Base-by-base conservation (phyloP, 2,888 invertebrate genomes). In the Electrophaes corylata region DNA sequence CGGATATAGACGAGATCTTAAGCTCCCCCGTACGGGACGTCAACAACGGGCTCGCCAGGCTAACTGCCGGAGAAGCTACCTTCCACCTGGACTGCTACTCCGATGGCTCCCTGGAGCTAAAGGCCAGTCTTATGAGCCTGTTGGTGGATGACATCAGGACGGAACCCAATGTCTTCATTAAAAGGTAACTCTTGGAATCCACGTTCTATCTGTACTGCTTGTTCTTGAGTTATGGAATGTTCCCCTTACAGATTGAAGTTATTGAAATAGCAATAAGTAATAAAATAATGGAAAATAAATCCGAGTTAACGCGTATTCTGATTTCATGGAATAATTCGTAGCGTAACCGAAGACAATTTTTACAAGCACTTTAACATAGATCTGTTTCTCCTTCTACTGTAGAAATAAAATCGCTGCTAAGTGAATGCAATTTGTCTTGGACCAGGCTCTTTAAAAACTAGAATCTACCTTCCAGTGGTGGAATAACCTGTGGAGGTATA, bases 11-110 rank as follows among this genome's bases (percentile, higher is more conserved):
- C 54, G 96, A 96, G 80, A 92, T 95, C 0, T 81, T 96, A 5
- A 95, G 95, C 73, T 96, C 96, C 0, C 96, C 96, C 0, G 95
- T 96, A 0, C 88, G 96, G 3, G 95, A 96, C 72, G 71, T 94
- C 64, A 95, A 94, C 78, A 95, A 94, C 61, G 95, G 95, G 0
- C 82, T 96, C 3, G 95, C 95, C 5, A 94, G 93, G 74, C 83
- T 96, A 48, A 94, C 94, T 10, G 93, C 96, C 10, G 94, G 94
- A 0, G 96, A 96, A 78, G 89, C 94, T 0, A 92, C 92, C 14
- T 73, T 94, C 0, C 93, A 93, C 4, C 84, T 95, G 56, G 94
- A 95, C 46, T 91, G 93, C 58, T 95, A 93, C 69, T 95, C 94
- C 3, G 96, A 96, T 72, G 91, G 92, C 41, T 95, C 95, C 70